Evolutionary conservation across 2,797 vertebrate species (phyloP).

Genomic region (Perdix hodgsoniae): DNA sequence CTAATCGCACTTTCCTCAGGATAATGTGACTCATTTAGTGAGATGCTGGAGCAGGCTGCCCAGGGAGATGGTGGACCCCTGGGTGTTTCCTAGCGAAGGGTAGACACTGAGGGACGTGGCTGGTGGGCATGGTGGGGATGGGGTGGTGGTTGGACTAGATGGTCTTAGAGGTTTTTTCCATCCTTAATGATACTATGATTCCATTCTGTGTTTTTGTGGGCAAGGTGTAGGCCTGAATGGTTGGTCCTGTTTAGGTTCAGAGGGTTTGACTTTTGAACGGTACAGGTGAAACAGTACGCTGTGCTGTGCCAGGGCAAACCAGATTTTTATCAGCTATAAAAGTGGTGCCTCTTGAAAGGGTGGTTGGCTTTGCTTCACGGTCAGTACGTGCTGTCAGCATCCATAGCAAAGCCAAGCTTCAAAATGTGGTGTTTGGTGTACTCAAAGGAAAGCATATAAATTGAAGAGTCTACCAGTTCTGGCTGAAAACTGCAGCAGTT

Average conservation of each 20-base stretch:
- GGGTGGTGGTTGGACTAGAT: too few species aligned
- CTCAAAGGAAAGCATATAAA: background rate
- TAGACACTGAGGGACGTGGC: too few species aligned
- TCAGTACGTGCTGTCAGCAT: background rate
- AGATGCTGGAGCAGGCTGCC: too few species aligned
- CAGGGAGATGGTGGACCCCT: too few species aligned
- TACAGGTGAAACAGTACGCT: background rate
- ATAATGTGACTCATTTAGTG: background rate
- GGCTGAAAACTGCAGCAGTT: background rate
- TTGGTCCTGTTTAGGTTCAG: background rate
- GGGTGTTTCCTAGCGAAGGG: too few species aligned
- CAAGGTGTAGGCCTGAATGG: background rate
- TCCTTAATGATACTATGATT: too few species aligned
- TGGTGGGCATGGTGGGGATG: too few species aligned
- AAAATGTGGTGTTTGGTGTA: background rate
- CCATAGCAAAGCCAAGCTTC: background rate
- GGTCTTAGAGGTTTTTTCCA: too few species aligned
- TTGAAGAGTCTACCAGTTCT: background rate
- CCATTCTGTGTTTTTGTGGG: background rate
- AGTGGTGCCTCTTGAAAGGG: background rate
- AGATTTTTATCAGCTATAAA: background rate
- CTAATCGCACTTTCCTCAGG: background rate
- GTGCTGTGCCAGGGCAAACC: background rate
- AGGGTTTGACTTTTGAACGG: background rate
- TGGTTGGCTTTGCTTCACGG: background rate